Conservation (phyloP, 2,113 vertebrate genomes). For the Lophotis ruficrista region DNA sequence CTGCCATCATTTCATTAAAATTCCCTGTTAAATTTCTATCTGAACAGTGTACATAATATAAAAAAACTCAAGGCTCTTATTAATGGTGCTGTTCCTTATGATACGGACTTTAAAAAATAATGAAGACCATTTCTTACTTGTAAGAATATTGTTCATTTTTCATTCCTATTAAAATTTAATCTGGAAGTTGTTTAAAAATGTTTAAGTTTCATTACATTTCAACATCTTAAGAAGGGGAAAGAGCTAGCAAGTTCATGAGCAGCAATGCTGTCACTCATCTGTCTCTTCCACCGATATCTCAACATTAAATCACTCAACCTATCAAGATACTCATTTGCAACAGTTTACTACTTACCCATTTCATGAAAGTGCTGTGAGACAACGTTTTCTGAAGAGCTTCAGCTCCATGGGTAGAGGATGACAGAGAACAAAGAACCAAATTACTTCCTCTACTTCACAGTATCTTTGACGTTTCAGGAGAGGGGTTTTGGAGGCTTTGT, state of each 20-base stretch:
- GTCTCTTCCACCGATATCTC: neutral
- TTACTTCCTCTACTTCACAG: neutral
- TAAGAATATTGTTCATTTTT: constrained; percentile 70
- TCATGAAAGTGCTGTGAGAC: neutral
- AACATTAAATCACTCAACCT: neutral
- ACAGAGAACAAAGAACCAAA: neutral
- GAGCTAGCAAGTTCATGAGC: constrained; percentile 5
- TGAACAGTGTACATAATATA: constrained; percentile 65
- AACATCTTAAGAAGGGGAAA: constrained; percentile 47
- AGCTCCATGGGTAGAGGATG: neutral
- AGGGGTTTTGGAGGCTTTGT: neutral
- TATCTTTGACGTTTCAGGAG: neutral
- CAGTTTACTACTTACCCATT: neutral
- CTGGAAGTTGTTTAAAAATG: constrained; percentile 66
- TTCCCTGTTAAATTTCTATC: constrained; percentile 67
- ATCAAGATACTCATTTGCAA: neutral
- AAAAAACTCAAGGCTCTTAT: constrained; percentile 58
- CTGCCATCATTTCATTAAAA: constrained; percentile 73
- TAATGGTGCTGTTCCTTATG: constrained; percentile 67
- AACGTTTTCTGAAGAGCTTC: neutral
- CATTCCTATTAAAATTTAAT: constrained; percentile 70
- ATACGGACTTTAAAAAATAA: constrained; percentile 68
- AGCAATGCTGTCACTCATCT: constrained; percentile 24
- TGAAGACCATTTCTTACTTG: constrained; percentile 62
- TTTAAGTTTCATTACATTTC: constrained; percentile 72